phyloP scores from a whole-genome alignment of 2,888 invertebrate species.

The Mycalesis mineus region DNA sequence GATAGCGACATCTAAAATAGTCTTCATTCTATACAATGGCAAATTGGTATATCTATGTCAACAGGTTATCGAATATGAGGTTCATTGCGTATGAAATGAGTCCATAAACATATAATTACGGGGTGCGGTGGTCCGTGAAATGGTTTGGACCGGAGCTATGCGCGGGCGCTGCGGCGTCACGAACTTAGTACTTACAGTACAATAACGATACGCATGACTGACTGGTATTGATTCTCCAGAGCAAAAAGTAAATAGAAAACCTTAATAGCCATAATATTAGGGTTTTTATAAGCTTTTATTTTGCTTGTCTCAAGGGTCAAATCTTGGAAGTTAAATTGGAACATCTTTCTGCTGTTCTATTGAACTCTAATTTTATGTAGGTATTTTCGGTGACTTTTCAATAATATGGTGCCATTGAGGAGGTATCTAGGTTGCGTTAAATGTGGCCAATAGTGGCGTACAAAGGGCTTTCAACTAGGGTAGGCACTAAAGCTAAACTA shows the following conservation, averaged over 20 bases:
- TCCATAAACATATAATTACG: constrained; percentile 54
- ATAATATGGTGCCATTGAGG: too few relatives aligned
- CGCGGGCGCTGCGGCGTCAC: background rate
- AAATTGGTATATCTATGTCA: constrained; percentile 24
- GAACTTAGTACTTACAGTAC: background rate
- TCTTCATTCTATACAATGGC: constrained; percentile 3
- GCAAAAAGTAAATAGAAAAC: constrained; percentile 7
- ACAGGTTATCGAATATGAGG: constrained; percentile 47
- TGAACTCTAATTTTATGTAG: too few relatives aligned
- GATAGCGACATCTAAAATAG: background rate
- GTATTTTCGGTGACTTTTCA: too few relatives aligned
- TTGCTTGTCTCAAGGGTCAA: too few relatives aligned
- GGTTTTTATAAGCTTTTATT: background rate
- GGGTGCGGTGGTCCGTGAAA: constrained; percentile 61
- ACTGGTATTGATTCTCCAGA: background rate
- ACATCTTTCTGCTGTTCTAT: too few relatives aligned
- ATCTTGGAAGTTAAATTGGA: too few relatives aligned
- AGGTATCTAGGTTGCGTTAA: too few relatives aligned
- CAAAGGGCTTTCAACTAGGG: too few relatives aligned
- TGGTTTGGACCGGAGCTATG: constrained; percentile 37
- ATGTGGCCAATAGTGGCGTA: too few relatives aligned
- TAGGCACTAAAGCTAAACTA: too few relatives aligned
- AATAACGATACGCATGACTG: constrained; percentile 3
- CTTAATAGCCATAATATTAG: background rate
- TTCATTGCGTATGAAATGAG: constrained; percentile 44